These are phyloP conservation scores for Laterallus jamaicensis DNA, from an alignment of 2,113 vertebrate species.

Conservation along the genomic window DNA sequence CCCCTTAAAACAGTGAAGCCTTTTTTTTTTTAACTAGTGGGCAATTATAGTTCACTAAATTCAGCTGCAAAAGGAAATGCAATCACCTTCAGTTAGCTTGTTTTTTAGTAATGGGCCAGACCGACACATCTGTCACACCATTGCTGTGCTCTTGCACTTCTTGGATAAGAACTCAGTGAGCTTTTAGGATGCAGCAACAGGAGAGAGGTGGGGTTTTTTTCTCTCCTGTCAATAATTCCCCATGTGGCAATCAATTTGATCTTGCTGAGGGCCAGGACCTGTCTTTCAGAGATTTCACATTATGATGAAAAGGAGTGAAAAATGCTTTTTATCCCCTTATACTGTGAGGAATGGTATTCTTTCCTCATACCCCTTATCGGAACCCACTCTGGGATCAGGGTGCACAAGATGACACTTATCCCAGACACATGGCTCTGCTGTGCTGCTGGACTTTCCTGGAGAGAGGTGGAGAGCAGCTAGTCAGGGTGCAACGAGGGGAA, in stretches of 20 bases:
- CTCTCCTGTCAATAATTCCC: slow-evolving; percentile 18
- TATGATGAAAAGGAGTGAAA: neutral
- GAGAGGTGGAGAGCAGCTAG: neutral
- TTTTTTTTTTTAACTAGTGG: neutral
- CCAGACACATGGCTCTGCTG: neutral
- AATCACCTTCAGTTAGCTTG: neutral
- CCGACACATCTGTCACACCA: neutral
- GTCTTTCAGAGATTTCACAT: neutral
- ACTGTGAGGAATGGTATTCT: neutral
- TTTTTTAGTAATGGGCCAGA: neutral
- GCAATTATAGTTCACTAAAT: neutral
- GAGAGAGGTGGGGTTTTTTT: neutral
- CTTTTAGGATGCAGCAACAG: neutral
- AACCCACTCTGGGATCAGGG: neutral
- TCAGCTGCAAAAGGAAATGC: neutral
- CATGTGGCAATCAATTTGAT: neutral
- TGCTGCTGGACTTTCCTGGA: neutral
- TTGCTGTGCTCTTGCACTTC: neutral
- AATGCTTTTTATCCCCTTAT: neutral
- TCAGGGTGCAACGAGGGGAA: neutral
- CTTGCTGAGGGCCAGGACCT: neutral
- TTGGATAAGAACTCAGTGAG: neutral
- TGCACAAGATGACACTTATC: neutral
- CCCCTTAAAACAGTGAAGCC: neutral
- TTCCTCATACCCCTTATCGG: neutral